These are phyloP conservation scores for Rhaphigaster nebulosa DNA, from an alignment of 2,888 invertebrate genomes.

Conservation along the genomic window DNA sequence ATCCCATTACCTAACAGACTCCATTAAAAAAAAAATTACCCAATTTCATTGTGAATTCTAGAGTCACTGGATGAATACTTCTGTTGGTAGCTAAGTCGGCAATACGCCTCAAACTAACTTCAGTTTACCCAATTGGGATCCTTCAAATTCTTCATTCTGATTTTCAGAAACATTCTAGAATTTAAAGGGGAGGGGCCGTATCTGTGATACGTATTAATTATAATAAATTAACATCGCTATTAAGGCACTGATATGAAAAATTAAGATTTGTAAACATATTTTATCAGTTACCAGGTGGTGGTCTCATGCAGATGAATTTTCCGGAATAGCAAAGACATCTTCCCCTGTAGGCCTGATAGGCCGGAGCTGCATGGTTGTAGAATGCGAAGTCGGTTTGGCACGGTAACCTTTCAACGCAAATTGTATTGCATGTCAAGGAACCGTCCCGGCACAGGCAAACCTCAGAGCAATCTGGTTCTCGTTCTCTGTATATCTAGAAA, in stretches of 20 bases:
- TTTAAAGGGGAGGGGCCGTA: too few relatives aligned
- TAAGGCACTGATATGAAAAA: background rate
- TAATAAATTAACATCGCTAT: too few relatives aligned
- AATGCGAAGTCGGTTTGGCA: constrained; percentile 90
- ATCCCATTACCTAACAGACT: too few relatives aligned
- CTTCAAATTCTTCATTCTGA: too few relatives aligned
- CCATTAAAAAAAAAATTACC: too few relatives aligned
- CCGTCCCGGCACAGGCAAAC: constrained; percentile 88
- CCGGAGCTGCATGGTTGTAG: constrained; percentile 91
- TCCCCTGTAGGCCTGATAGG: constrained; percentile 90
- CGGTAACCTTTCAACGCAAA: constrained; percentile 88
- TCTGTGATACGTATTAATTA: too few relatives aligned
- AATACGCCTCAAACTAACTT: too few relatives aligned
- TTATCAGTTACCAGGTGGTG: constrained; percentile 77
- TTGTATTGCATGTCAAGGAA: constrained; percentile 86
- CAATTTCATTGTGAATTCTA: too few relatives aligned
- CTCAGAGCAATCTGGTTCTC: constrained; percentile 91
- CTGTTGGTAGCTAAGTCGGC: too few relatives aligned
- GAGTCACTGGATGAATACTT: too few relatives aligned
- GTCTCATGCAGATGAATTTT: constrained; percentile 92
- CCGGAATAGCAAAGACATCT: constrained; percentile 93
- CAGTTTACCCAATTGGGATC: too few relatives aligned
- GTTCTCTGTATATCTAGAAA: constrained; percentile 82
- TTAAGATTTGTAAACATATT: background rate
- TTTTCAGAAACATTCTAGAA: too few relatives aligned